These are phyloP conservation scores for Lethrus apterus DNA, from an alignment of 1,140 invertebrate species.

Conservation along the genomic window DNA sequence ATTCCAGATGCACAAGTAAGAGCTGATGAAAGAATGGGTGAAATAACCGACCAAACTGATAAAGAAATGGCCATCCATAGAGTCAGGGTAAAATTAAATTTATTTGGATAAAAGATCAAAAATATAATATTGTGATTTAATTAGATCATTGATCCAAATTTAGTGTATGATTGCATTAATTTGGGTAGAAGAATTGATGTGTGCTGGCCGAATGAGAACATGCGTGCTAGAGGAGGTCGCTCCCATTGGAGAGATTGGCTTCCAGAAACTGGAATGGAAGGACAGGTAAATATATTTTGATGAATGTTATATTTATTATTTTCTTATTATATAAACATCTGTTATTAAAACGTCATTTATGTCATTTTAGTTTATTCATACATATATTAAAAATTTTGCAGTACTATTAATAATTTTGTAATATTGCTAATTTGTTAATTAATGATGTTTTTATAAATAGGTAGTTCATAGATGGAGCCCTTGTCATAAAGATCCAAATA, in stretches of 20 bases:
- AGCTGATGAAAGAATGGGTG: constrained; percentile 27
- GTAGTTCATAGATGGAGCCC: constrained; percentile 89
- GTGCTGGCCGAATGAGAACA: constrained; percentile 83
- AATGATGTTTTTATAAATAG: constrained; percentile 30
- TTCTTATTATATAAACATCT: no score
- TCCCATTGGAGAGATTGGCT: constrained; percentile 85
- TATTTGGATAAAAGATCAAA: background rate
- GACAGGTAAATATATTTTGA: constrained; percentile 59
- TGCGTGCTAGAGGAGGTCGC: constrained; percentile 75
- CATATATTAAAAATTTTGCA: no score
- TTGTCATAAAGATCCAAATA: constrained; percentile 75
- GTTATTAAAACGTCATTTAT: no score
- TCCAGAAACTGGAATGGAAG: constrained; percentile 85
- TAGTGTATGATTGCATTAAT: constrained; percentile 86
- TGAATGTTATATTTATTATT: no score
- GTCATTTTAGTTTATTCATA: no score
- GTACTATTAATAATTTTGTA: no score
- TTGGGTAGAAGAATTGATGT: constrained; percentile 82
- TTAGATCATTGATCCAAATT: constrained; percentile 66
- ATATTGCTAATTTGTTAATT: background rate
- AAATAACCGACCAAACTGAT: constrained; percentile 32
- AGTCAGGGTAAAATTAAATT: constrained; percentile 47
- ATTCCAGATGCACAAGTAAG: constrained; percentile 25
- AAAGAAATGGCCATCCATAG: constrained; percentile 50
- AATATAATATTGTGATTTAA: constrained; percentile 3